Evolutionary conservation across 92 coral and sea anemone species (phyloP).

Genomic region (Micromussa lordhowensis): DNA sequence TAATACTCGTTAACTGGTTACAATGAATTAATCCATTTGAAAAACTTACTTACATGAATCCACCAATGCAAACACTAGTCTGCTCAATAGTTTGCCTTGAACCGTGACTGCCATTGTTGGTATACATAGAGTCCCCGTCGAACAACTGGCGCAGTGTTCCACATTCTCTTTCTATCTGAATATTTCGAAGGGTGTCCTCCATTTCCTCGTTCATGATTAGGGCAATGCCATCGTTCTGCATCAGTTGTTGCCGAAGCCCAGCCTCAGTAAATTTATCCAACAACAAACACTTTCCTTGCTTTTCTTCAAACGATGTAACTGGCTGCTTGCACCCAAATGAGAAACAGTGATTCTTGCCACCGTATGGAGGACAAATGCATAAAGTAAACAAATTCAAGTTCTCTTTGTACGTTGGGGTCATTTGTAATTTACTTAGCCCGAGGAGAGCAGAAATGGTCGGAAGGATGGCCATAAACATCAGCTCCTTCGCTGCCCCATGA

Average conservation of each 20-base stretch:
- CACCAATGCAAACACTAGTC: constrained; percentile 64
- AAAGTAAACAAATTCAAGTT: constrained; percentile 34
- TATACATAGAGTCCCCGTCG: constrained; percentile 56
- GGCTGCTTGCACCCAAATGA: constrained; percentile 65
- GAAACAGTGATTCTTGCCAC: constrained; percentile 34
- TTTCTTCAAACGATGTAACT: constrained; percentile 41
- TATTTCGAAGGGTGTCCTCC: not conserved
- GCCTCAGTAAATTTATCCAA: constrained; percentile 4
- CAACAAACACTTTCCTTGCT: not conserved
- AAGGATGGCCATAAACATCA: constrained; percentile 57
- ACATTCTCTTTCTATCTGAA: constrained; percentile 46
- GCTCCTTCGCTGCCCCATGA: constrained; percentile 54
- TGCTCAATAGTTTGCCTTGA: constrained; percentile 48
- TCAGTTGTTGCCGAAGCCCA: constrained; percentile 62
- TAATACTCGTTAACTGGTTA: no score
- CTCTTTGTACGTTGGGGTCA: constrained; percentile 55
- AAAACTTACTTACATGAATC: constrained; percentile 43
- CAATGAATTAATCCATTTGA: no score
- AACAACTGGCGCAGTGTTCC: constrained; percentile 65
- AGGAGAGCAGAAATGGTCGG: constrained; percentile 10
- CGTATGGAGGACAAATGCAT: not conserved
- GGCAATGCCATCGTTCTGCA: constrained; percentile 22
- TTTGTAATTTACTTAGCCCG: constrained; percentile 48
- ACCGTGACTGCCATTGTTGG: constrained; percentile 37
- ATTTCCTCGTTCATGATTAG: not conserved